phyloP scores from a whole-genome alignment of 2,888 invertebrate species.

The Spicauda simplicius region DNA sequence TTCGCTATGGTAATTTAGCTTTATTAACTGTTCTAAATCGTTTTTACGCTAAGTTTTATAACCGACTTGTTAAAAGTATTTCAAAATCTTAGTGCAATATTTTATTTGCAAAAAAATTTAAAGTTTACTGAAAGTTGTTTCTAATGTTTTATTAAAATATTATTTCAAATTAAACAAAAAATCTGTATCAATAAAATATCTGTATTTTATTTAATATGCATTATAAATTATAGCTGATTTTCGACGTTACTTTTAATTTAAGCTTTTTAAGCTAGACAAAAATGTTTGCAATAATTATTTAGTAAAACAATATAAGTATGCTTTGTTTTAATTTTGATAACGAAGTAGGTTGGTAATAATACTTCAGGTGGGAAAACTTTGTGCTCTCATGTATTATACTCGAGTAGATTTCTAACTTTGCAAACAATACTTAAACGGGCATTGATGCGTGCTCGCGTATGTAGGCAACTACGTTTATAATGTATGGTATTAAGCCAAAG shows the following conservation, averaged over 20 bases:
- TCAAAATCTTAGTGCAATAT: neutral
- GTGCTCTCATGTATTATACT: neutral
- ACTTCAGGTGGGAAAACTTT: too few relatives aligned
- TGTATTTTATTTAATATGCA: too few relatives aligned
- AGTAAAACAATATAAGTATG: too few relatives aligned
- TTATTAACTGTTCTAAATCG: slow-evolving; percentile 16
- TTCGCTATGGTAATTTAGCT: slow-evolving; percentile 5
- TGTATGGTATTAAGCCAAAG: slow-evolving; percentile 15
- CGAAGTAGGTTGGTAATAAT: neutral
- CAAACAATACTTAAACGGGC: slow-evolving; percentile 3
- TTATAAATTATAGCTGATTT: too few relatives aligned
- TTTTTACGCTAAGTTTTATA: neutral
- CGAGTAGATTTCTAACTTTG: slow-evolving; percentile 7
- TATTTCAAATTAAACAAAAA: too few relatives aligned
- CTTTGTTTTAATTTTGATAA: neutral
- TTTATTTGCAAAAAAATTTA: neutral
- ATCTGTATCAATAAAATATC: too few relatives aligned
- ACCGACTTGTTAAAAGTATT: neutral
- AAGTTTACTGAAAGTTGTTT: too few relatives aligned
- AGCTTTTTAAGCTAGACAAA: too few relatives aligned
- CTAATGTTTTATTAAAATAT: too few relatives aligned
- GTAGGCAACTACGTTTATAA: slow-evolving; percentile 4
- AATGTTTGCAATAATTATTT: too few relatives aligned
- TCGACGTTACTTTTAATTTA: too few relatives aligned
- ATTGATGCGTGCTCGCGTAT: slow-evolving; percentile 8